phyloP scores from a whole-genome alignment of 2,888 invertebrate species.

The Nephrotoma flavescens region DNA sequence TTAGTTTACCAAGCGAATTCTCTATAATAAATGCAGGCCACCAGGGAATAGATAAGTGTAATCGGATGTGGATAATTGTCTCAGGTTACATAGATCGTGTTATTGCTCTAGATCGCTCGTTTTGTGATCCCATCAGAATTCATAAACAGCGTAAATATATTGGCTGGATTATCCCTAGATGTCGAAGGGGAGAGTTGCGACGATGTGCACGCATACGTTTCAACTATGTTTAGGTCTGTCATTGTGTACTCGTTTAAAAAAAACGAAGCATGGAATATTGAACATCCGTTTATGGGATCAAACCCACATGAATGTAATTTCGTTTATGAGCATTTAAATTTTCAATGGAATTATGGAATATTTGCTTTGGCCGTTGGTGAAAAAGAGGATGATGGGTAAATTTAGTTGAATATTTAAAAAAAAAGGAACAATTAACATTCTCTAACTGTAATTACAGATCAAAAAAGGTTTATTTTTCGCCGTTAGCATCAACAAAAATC shows the following conservation, averaged over 20 bases:
- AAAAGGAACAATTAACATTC: background rate
- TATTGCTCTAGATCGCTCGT: conserved; percentile 26
- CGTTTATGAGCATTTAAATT: conserved; percentile 60
- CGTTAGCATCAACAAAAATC: conserved; percentile 64
- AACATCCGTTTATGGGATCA: conserved; percentile 72
- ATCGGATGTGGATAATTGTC: background rate
- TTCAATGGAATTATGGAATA: conserved; percentile 77
- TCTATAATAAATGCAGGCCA: background rate
- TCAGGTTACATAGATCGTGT: background rate
- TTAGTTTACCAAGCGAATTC: background rate
- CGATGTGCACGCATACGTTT: conserved; percentile 54
- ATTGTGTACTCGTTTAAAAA: conserved; percentile 61
- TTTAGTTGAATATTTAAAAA: background rate
- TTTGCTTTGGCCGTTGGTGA: conserved; percentile 58
- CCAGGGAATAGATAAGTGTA: background rate
- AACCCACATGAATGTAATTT: conserved; percentile 64
- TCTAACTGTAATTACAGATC: background rate
- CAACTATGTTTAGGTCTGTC: conserved; percentile 28
- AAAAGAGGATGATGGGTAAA: conserved; percentile 33
- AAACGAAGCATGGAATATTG: conserved; percentile 61
- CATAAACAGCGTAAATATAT: background rate
- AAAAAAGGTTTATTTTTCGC: conserved; percentile 14
- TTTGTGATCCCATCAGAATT: conserved; percentile 40
- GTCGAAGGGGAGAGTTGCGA: conserved; percentile 40
- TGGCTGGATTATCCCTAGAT: background rate